Evolutionary conservation across 92 coral and sea anemone genomes (phyloP), one percentile per base, ranked within the genome.

Genomic region (Heliopora coerulea): DNA sequence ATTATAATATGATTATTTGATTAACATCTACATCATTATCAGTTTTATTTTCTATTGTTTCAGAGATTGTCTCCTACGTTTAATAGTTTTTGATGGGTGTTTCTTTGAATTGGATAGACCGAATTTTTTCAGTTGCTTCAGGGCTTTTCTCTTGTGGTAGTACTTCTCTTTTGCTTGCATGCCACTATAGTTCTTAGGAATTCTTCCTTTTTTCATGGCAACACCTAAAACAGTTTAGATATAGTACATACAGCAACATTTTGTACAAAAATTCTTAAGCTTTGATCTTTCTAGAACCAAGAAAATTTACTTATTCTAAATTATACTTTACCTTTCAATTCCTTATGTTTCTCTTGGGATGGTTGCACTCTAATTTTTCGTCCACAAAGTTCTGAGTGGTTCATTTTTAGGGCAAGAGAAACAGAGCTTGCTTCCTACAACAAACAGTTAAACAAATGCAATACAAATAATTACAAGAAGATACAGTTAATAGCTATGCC

Each of bases 321-420:
- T n/a, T n/a, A n/a, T n/a, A n/a, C n/a, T n/a, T n/a, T 29, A 40
- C 50, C 75, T 29, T 68, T 27, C 24, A 39, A 17, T 79, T 72
- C 65, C 49, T 73, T 84, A 0, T 93, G 91, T 30, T 92, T 80
- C 40, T 89, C 91, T 56, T 90, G 81, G 7, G 98, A 93, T 33
- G 93, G 91, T 39, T 81, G 91, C 52, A 93, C 88, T 79, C 98
- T 82, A n/a, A 93, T 68, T 23, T 78, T 66, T 58, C 98, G 81
- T 34, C 93, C 96, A 14, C 64, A 67, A 69, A 87, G 83, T 63
- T 69, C 77, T 24, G 78, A 79, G 34, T 83, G 74, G 67, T 93
- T 89, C 85, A 86, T 75, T 65, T 82, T 83, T 17, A 92, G 86
- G 13, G 98, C 98, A 81, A 93, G 91, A 32, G 86, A 54, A 26